Evolutionary conservation across 2,797 vertebrate genomes (phyloP).

Genomic region (Telmatherina bonti): DNA sequence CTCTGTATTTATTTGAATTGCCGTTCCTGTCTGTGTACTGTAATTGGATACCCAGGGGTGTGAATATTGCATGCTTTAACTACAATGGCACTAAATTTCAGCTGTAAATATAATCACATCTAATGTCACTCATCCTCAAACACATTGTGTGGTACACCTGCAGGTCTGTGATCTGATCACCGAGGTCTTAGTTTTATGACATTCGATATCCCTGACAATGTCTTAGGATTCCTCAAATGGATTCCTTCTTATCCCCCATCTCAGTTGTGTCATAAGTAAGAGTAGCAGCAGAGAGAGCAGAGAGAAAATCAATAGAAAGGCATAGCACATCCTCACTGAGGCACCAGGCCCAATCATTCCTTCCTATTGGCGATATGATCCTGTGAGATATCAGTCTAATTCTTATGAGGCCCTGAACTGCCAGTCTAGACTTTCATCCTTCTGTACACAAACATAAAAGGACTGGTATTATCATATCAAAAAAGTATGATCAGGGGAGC

Average conservation of each 20-base stretch:
- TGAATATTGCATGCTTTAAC: constrained; percentile 46
- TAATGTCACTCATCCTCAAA: constrained; percentile 38
- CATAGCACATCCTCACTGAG: constrained; percentile 67
- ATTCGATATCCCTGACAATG: constrained; percentile 74
- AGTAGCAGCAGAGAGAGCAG: constrained; percentile 68
- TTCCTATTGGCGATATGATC: constrained; percentile 74
- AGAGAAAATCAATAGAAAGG: constrained; percentile 81
- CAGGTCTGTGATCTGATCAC: constrained; percentile 59
- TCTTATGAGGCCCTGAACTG: constrained; percentile 70
- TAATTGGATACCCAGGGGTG: constrained; percentile 47
- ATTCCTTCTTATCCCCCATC: constrained; percentile 74
- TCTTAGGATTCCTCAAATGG: constrained; percentile 77
- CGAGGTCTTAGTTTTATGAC: constrained; percentile 69
- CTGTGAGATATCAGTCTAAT: constrained; percentile 74
- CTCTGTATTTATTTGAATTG: constrained; percentile 51
- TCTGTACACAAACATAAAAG: constrained; percentile 76
- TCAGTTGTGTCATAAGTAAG: constrained; percentile 78
- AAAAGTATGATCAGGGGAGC: constrained; percentile 42
- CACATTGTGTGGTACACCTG: constrained; percentile 34
- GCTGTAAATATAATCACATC: constrained; percentile 52
- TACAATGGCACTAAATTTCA: constrained; percentile 50
- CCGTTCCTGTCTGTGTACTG: constrained; percentile 47
- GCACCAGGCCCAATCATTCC: constrained; percentile 71
- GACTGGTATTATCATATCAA: constrained; percentile 70
- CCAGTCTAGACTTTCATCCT: constrained; percentile 76